A percentile compares a stretch with the other conserved stretches of the same genome.
phyloP scores from a whole-genome alignment of 1,140 invertebrate species.

The Papilio polytes region DNA sequence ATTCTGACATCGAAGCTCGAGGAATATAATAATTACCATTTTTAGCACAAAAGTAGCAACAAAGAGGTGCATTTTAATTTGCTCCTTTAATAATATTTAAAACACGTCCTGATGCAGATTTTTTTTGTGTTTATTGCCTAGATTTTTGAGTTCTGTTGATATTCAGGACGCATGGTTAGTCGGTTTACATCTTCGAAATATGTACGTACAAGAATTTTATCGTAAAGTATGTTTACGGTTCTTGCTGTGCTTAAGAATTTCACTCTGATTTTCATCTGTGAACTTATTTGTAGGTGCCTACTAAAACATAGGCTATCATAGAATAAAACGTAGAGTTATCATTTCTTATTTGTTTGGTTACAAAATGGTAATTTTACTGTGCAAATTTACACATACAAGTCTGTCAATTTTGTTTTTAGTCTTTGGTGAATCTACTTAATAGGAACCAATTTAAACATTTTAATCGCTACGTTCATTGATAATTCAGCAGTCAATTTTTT shows the following conservation, averaged over 20 bases:
- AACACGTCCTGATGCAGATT: constrained; percentile 1
- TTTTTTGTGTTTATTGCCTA: constrained; percentile 6
- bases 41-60: background rate
- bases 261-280: background rate
- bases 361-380: too few relatives aligned
- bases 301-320: too few relatives aligned
- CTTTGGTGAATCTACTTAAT: background rate
- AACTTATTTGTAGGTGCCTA: too few relatives aligned
- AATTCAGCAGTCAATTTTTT: constrained; percentile 8
- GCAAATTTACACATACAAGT: background rate
- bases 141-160: background rate
- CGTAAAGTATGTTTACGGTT: background rate
- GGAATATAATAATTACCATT: background rate
- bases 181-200: background rate
- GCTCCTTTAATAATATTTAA: background rate
- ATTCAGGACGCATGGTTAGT: background rate
- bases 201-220: background rate
- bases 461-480: constrained; percentile 10
- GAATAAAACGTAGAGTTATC: too few relatives aligned
- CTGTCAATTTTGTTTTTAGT: background rate
- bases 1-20: too few relatives aligned
- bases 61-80: background rate
- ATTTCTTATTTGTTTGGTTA: too few relatives aligned
- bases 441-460: background rate
- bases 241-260: background rate